A percentile compares a stretch with the other conserved stretches of the same genome.
phyloP scores from a whole-genome alignment of 2,113 vertebrate genomes.

The Australoheros scitulus region DNA sequence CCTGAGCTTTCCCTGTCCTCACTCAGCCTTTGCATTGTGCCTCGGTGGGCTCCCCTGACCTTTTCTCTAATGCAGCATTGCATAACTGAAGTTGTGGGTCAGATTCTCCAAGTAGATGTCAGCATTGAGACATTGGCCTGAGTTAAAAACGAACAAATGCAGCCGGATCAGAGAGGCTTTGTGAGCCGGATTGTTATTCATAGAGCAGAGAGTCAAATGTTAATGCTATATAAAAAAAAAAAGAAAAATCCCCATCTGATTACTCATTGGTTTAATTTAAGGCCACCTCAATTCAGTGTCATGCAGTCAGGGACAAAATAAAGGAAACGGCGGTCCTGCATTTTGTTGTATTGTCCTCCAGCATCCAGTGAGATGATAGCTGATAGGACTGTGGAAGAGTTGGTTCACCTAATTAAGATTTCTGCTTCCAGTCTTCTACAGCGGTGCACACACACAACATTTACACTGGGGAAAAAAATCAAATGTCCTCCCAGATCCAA shows the following conservation, averaged over 20 bases:
- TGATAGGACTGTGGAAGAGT: neutral
- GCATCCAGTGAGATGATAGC: neutral
- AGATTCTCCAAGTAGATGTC: neutral
- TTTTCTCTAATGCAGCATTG: conserved; percentile 14
- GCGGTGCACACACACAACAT: neutral
- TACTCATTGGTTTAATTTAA: neutral
- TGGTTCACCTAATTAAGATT: neutral
- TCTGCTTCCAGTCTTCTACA: neutral
- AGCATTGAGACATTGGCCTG: neutral
- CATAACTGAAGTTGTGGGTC: conserved; percentile 49
- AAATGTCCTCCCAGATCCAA: neutral
- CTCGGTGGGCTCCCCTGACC: conserved; percentile 56
- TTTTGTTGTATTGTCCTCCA: neutral
- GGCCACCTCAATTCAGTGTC: neutral
- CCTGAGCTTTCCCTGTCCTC: neutral
- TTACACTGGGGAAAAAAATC: neutral
- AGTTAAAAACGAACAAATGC: conserved; percentile 19
- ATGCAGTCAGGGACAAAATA: too few relatives aligned
- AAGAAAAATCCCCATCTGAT: neutral
- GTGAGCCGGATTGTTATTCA: conserved; percentile 16
- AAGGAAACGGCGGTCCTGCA: neutral
- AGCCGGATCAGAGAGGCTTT: conserved; percentile 16
- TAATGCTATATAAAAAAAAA: neutral
- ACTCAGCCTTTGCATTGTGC: neutral
- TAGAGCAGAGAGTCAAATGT: neutral